Base-by-base conservation (phyloP, 2,113 vertebrate genomes). In the Thamnophis sirtalis region DNA sequence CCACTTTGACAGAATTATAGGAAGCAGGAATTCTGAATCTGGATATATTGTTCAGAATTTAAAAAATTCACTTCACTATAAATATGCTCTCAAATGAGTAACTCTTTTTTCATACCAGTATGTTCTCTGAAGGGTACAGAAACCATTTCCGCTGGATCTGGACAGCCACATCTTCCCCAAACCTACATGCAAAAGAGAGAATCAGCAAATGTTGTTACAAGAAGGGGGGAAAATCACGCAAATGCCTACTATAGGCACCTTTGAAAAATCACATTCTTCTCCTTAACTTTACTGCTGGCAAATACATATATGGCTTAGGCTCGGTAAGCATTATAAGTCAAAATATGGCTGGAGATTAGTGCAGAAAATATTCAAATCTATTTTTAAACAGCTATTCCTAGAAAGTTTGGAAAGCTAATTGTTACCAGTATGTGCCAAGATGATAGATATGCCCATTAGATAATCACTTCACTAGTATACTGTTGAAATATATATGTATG, bases 21-120 rank as follows among this genome's bases (percentile, higher is more conserved):
- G 5, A 58, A 24, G 9, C 38, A 21, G 51, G 26, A 53, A 49
- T 50, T 43, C 4, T 7, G 5, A 43, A 49, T 33, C 19, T 56
- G 48, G 5, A 8, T n/a, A 51, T 10, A 54, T 53, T n/a, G 53
- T 10, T 55, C 49, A 86, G 11, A 6, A 33, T 48, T 9, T 26
- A 51, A 80, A 80, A 22, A 21, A 26, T 15, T 51, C 24, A 17
- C 24, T 84, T 88, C 21, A 38, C 8, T 2, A 8, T 26, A 89
- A 48, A 28, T 48, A 24, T 63, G 22, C 43, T 43, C 22, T 51
- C 60, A n/a, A 3, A 4, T n/a, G 48, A 50, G 9, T n/a, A 21
- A 26, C 1, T 15, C 73, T n/a, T 43, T 90, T 88, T n/a, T 7
- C 92, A 84, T 93, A 93, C 92, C 90, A 88, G 10, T 26, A 58